These are phyloP conservation scores for Mus pahari DNA, from an alignment of 2,113 vertebrate species.

Conservation along the genomic window DNA sequence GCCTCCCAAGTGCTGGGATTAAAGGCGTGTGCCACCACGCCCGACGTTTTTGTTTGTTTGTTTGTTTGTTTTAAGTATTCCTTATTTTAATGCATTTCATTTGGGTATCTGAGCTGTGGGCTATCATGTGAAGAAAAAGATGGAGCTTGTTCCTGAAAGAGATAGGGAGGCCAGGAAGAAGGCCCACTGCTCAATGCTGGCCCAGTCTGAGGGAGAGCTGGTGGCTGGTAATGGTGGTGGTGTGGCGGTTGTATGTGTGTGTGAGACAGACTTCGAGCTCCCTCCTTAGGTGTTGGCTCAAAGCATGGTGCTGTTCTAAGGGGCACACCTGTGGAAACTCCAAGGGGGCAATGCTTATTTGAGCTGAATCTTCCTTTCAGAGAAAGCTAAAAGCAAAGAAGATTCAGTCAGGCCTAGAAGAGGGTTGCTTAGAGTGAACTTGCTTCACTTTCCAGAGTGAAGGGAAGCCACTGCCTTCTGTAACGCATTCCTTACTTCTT, in stretches of 20 bases:
- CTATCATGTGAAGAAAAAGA: background rate
- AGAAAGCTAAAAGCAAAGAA: background rate
- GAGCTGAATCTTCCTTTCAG: background rate
- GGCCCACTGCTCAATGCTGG: background rate
- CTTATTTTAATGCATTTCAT: background rate
- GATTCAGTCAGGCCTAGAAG: no score
- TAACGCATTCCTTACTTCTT: background rate
- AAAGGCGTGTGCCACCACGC: no score
- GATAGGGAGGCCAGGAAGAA: background rate
- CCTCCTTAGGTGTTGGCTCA: rapidly evolving
- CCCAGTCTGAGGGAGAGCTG: background rate
- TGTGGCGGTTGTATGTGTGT: no score
- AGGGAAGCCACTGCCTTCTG: background rate
- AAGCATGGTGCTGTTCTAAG: background rate
- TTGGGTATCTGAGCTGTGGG: background rate
- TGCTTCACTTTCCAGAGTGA: background rate
- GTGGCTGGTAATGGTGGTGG: background rate
- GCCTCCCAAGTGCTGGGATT: no score
- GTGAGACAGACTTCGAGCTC: background rate
- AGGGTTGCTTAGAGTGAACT: background rate
- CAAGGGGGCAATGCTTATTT: background rate
- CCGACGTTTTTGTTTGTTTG: no score
- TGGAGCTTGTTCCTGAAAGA: background rate
- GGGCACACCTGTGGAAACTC: background rate
- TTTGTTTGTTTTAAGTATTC: no score